A percentile compares a stretch with the other conserved stretches of the same genome.
These are phyloP conservation scores for Cochlearius cochlearius DNA, from an alignment of 2,113 vertebrate genomes.

Conservation along the genomic window DNA sequence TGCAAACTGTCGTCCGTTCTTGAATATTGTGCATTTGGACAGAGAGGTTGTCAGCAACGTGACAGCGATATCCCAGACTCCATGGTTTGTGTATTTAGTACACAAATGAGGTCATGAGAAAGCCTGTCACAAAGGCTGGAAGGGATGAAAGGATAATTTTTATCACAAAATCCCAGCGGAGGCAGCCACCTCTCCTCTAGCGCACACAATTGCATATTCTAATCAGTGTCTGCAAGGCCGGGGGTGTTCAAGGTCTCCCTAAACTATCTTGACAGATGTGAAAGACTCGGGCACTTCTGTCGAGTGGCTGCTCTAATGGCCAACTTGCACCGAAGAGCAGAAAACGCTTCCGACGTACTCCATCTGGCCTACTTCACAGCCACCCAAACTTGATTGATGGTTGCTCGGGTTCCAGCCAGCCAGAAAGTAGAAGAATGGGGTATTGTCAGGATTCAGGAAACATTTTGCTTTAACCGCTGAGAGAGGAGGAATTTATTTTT, in stretches of 20 bases:
- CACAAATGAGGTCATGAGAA: neutral
- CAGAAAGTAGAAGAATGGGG: neutral
- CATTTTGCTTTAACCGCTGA: neutral
- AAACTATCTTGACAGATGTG: slow-evolving; percentile 31
- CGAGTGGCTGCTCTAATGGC: neutral
- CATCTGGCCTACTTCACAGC: neutral
- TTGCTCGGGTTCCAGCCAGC: neutral
- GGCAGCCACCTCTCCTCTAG: neutral
- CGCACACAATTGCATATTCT: neutral
- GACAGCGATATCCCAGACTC: neutral
- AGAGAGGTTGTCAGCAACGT: neutral
- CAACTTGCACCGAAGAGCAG: neutral
- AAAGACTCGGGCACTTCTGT: neutral
- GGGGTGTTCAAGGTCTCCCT: neutral
- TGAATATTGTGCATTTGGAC: neutral
- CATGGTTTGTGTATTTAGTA: neutral
- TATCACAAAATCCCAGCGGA: neutral
- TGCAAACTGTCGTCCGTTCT: neutral
- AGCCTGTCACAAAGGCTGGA: neutral
- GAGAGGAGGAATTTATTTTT: slow-evolving; percentile 3
- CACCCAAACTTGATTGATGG: neutral
- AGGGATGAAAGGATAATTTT: neutral
- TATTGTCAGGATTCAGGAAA: slow-evolving; percentile 10
- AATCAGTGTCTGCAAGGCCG: neutral
- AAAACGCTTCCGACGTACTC: neutral